Conservation (phyloP, 2,888 invertebrate species). For the Morpho helenor region DNA sequence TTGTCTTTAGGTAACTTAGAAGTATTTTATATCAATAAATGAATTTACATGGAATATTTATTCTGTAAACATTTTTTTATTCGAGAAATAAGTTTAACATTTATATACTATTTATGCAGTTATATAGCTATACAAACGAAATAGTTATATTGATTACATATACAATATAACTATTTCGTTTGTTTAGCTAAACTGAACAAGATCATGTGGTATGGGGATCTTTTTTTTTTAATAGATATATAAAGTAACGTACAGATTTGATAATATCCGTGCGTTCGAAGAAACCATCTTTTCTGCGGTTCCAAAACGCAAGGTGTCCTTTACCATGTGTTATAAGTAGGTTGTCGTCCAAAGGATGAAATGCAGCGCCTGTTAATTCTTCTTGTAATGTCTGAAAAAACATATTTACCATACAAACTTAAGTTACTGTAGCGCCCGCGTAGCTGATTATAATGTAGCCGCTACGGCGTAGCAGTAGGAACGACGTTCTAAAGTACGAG, state of each 20-base stretch:
- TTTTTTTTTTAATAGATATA: no score
- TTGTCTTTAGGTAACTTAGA: no score
- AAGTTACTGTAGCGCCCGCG: slow-evolving; percentile 1
- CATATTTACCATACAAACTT: background rate
- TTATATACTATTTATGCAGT: no score
- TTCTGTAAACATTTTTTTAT: no score
- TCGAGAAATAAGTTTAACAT: no score
- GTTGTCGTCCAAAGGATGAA: slow-evolving; percentile 95
- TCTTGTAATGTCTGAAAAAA: slow-evolving; percentile 89
- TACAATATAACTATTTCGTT: no score
- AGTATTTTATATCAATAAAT: no score
- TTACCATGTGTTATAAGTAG: slow-evolving; percentile 94
- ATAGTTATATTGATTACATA: no score
- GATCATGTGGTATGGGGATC: no score
- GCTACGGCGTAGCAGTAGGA: slow-evolving; percentile 10
- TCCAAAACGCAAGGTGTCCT: slow-evolving; percentile 96
- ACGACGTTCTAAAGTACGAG: background rate
- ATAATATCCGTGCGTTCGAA: slow-evolving; percentile 94
- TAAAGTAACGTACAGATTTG: slow-evolving; percentile 82
- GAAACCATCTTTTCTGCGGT: slow-evolving; percentile 92
- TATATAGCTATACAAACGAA: no score
- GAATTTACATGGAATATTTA: no score
- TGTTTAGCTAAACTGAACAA: no score
- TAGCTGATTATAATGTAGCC: slow-evolving; percentile 8
- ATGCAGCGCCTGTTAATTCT: slow-evolving; percentile 91